A percentile compares a stretch with the other conserved stretches of the same genome.
These are phyloP conservation scores for Anthoscopus minutus DNA, from an alignment of 2,113 vertebrate genomes.

Conservation along the genomic window DNA sequence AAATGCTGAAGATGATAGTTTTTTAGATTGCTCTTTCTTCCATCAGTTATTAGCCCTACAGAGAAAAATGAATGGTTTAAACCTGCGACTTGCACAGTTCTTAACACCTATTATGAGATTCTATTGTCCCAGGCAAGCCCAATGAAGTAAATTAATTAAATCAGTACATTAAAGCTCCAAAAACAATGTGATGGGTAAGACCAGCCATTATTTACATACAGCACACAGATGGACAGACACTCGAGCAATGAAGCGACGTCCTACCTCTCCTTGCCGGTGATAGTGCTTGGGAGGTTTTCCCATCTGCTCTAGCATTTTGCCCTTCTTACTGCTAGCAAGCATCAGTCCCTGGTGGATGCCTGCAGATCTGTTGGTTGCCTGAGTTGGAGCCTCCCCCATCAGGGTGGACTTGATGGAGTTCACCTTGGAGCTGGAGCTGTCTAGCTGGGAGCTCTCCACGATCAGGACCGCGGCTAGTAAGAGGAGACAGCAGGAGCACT, in stretches of 20 bases:
- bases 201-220: not conserved
- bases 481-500: conserved; percentile 77
- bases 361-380: conserved; percentile 80
- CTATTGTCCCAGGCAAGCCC: not conserved
- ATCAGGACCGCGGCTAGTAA: conserved; percentile 81
- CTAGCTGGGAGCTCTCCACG: conserved; percentile 81
- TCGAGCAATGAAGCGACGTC: not conserved
- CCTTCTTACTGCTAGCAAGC: conserved; percentile 81
- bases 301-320: conserved; percentile 84
- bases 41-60: not conserved
- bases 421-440: conserved; percentile 79
- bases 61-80: not conserved
- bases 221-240: not conserved
- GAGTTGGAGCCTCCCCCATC: conserved; percentile 77
- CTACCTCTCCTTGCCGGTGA: conserved; percentile 59
- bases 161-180: not conserved
- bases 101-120: not conserved
- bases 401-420: conserved; percentile 91
- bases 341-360: conserved; percentile 70
- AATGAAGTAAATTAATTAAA: not conserved
- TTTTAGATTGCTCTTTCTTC: not conserved
- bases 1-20: not conserved
- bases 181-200: not conserved
- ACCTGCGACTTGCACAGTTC: not conserved
- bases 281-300: conserved; percentile 57